phyloP scores from a whole-genome alignment of 2,113 vertebrate species.

The Sinocyclocheilus anophthalmus region DNA sequence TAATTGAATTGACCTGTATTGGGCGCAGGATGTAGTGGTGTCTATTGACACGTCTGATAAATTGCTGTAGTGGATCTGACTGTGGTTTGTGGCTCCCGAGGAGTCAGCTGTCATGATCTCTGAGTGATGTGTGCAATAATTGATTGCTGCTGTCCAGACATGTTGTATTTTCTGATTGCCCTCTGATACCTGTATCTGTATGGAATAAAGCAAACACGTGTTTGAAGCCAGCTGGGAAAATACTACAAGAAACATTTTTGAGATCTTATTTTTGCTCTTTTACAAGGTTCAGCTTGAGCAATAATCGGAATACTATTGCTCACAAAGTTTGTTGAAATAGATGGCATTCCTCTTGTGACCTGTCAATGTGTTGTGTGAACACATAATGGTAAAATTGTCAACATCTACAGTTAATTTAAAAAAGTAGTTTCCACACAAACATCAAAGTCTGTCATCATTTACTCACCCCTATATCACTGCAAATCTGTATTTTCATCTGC shows the following conservation, averaged over 20 bases:
- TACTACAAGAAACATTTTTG: neutral
- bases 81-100: constrained; percentile 25
- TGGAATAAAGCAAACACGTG: neutral
- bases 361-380: neutral
- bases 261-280: neutral
- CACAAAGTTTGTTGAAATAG: neutral
- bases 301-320: neutral
- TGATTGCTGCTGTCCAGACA: constrained; percentile 8
- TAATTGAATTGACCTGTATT: constrained; percentile 13
- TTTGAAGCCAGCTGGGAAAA: neutral
- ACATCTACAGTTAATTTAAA: no score
- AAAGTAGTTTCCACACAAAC: neutral
- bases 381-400: neutral
- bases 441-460: neutral
- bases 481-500: neutral
- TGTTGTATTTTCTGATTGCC: neutral
- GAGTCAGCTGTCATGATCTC: constrained; percentile 31
- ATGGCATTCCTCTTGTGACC: neutral
- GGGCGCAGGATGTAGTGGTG: neutral
- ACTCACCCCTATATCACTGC: neutral
- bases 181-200: neutral
- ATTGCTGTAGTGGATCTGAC: neutral
- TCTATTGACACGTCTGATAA: constrained; percentile 26
- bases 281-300: neutral
- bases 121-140: constrained; percentile 19